phyloP scores from a whole-genome alignment of 2,797 vertebrate genomes.

The Lerista edwardsae region DNA sequence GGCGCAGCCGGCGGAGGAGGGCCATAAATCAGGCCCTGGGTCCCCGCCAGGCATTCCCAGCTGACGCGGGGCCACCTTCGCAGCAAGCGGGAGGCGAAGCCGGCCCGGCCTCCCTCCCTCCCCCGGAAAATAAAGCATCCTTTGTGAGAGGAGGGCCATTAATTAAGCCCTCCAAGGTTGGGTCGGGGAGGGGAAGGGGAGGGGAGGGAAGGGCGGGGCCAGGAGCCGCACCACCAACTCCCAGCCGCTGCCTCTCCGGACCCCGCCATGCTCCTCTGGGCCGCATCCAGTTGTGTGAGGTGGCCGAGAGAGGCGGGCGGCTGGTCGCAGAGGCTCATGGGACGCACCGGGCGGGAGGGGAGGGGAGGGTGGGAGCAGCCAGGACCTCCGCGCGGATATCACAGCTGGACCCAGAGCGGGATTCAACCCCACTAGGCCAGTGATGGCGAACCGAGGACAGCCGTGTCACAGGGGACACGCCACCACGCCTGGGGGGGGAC shows the following conservation, averaged over 20 bases:
- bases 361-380: too few relatives aligned
- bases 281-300: too few relatives aligned
- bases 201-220: not conserved
- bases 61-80: conserved; percentile 56
- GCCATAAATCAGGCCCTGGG: conserved; percentile 68
- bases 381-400: too few relatives aligned
- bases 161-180: conserved; percentile 56
- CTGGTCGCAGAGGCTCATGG: too few relatives aligned
- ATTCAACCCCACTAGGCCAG: too few relatives aligned
- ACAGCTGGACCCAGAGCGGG: too few relatives aligned
- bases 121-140: not conserved
- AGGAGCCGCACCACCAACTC: not conserved
- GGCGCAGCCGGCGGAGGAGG: conserved; percentile 56
- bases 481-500: too few relatives aligned
- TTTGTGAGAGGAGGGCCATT: conserved; percentile 28
- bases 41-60: conserved; percentile 66
- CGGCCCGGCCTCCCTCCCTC: conserved; percentile 57
- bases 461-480: too few relatives aligned
- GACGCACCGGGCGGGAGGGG: too few relatives aligned
- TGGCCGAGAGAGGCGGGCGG: too few relatives aligned
- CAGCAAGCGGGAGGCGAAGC: conserved; percentile 73
- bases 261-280: fast-evolving
- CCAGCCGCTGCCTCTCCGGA: not conserved
- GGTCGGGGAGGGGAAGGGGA: conserved; percentile 19
- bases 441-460: too few relatives aligned